Evolutionary conservation across 2,888 invertebrate genomes (phyloP).

Genomic region (Coelinius sp.): DNA sequence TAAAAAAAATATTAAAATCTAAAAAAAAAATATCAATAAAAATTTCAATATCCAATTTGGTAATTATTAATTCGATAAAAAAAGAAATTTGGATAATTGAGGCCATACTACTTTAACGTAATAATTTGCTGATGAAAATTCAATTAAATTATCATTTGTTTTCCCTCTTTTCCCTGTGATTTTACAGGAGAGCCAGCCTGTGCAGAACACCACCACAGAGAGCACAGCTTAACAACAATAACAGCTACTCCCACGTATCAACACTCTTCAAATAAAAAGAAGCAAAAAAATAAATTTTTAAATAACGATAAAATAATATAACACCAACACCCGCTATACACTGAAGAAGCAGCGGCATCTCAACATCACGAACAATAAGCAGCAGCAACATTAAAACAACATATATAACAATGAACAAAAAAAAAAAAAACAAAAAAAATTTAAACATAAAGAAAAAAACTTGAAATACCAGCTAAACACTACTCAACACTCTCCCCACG

Average conservation of each 20-base stretch:
- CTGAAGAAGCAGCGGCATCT: constrained; percentile 53
- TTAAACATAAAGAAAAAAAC: constrained; percentile 51
- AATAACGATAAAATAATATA: constrained; percentile 35
- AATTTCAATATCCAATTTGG: too few species aligned
- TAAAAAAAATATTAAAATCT: too few species aligned
- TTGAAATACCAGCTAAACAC: constrained; percentile 56
- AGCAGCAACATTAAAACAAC: constrained; percentile 54
- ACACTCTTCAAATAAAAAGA: constrained; percentile 34
- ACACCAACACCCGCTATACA: constrained; percentile 61
- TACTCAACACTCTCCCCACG: constrained; percentile 65
- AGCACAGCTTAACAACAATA: constrained; percentile 73
- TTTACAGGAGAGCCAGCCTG: constrained; percentile 74
- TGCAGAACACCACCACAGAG: constrained; percentile 76
- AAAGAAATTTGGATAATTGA: background rate
- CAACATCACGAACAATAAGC: constrained; percentile 47
- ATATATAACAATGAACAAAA: constrained; percentile 54
- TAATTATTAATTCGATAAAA: background rate
- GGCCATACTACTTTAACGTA: too few species aligned
- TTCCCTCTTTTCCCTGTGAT: constrained; percentile 8
- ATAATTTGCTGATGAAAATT: too few species aligned
- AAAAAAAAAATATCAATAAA: too few species aligned
- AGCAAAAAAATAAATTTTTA: constrained; percentile 27
- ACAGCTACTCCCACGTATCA: constrained; percentile 42
- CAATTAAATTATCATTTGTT: background rate
- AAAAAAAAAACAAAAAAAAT: constrained; percentile 55